Evolutionary conservation across 2,113 vertebrate genomes (phyloP), one percentile per base, ranked within the genome.

Genomic region (Taurulus bubalis): DNA sequence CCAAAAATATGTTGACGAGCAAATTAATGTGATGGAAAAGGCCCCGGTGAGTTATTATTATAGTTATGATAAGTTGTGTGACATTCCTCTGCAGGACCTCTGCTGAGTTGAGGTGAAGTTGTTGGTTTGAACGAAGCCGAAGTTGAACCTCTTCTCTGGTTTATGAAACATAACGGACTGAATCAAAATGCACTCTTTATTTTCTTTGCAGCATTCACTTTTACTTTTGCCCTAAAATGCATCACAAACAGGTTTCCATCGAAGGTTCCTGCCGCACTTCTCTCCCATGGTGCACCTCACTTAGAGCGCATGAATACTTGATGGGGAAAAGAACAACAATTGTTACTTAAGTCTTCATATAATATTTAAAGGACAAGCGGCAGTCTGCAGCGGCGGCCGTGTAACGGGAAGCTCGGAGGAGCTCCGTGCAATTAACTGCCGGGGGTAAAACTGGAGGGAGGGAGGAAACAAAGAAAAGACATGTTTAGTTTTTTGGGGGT

Each of bases 271-370:
- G 71, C 75, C 73, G 63, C 75, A 60, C 79, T 62, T 67, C 7
- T 49, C 42, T 91, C 91, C 84, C 84, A 58, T 12, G 74, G 78
- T 82, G 91, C 91, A 82, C 75, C 82, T 86, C 88, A 87, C 81
- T 87, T 89, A 91, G 70, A 65, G 9, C 71, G 22, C 87, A 95
- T 94, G 78, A 93, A 95, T 95, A 92, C 82, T 94, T 94, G 85
- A 95, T 94, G 86, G 51, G 62, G 71, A 88, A 92, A 82, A 93
- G 88, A 94, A 95, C 94, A 95, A 94, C 94, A 94, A 91, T 93
- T 83, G 87, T 92, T 94, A 95, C 94, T 95, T 95, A 93, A 86
- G 84, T 80, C 77, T 88, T 92, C 90, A 94, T 95, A 12, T 77
- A 95, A 93, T 94, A 95, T 95, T 95, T 83, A 95, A 45, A 15